Evolutionary conservation across 92 coral and sea anemone genomes (phyloP), one percentile per base, ranked within the genome.

Genomic region (Anthopleura xanthogrammica): DNA sequence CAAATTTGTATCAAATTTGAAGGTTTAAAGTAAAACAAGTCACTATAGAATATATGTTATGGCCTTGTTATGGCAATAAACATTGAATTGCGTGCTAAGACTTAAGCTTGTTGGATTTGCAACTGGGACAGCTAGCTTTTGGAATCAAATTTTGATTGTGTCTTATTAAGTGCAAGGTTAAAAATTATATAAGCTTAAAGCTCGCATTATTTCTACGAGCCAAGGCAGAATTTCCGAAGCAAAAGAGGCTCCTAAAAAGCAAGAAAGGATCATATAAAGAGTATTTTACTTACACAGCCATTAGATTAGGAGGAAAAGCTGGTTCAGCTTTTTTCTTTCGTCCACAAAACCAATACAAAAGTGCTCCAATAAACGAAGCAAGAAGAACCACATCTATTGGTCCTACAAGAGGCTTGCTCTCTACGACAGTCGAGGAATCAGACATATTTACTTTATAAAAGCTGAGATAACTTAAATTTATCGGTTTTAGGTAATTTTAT

Each of bases 321-420:
- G 83, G 86, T 46, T 90, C 96, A 16, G 86, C 16, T 78, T 94
- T 94, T 79, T 90, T 92, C 77, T 86, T 88, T 40, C 98, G 89
- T 79, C 92, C 93, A 81, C 94, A 92, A 85, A 97, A 90, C 99
- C 99, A 97, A 86, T 97, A 97, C 84, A 97, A 78, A 0, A 89
- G 78, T 7, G 91, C 87, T 13, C 97, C 99, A 82, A 97, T 41
- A 77, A 97, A 94, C 29, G 99, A 94, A 14, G 98, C 98, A 23
- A 97, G 79, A 68, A 97, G 80, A 54, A 97, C 93, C 20, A 97
- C 85, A 78, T 97, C 99, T 20, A 97, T 72, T 40, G 94, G 84
- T 5, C 98, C 99, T 8, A 97, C 90, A 5, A 91, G 87, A 5
- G 97, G 88, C 50, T 93, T 93, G 43, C 87, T 87, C 66, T 86